These are phyloP conservation scores for Ascidia mentula DNA, from an alignment of 23 tunicate species.

Conservation along the genomic window DNA sequence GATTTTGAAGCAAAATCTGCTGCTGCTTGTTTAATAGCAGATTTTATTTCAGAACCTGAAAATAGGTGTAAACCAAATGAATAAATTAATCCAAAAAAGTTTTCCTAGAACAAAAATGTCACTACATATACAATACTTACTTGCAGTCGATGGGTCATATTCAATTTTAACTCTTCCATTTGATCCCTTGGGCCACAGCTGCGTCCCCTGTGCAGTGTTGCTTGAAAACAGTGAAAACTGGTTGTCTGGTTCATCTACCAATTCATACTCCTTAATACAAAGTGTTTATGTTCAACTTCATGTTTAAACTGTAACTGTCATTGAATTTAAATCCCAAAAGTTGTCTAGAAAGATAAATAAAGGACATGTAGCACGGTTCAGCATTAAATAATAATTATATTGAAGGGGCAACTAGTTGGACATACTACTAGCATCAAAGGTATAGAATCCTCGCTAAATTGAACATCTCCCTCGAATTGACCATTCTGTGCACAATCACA, in stretches of 20 bases:
- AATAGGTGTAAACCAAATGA: no score
- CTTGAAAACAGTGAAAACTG: not conserved
- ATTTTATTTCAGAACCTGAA: not conserved
- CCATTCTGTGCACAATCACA: not conserved
- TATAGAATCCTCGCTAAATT: not conserved
- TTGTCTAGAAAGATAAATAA: no score
- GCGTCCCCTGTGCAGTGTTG: not conserved
- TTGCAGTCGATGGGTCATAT: not conserved
- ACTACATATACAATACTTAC: not conserved
- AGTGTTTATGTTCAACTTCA: no score
- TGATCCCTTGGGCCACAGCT: not conserved
- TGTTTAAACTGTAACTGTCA: no score
- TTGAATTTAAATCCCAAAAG: no score
- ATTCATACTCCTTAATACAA: not conserved
- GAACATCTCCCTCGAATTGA: constrained; percentile 3
- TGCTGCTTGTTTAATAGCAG: not conserved
- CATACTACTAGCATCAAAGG: not conserved
- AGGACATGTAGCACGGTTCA: no score
- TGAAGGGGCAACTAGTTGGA: no score
- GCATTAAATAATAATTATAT: no score
- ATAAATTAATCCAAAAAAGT: no score
- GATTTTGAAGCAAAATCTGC: not conserved
- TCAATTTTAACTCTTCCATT: not conserved
- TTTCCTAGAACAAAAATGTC: no score
- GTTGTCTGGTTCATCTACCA: not conserved